These are phyloP conservation scores for Plectrocnemia conspersa DNA, from an alignment of 1,140 invertebrate genomes.

Conservation along the genomic window DNA sequence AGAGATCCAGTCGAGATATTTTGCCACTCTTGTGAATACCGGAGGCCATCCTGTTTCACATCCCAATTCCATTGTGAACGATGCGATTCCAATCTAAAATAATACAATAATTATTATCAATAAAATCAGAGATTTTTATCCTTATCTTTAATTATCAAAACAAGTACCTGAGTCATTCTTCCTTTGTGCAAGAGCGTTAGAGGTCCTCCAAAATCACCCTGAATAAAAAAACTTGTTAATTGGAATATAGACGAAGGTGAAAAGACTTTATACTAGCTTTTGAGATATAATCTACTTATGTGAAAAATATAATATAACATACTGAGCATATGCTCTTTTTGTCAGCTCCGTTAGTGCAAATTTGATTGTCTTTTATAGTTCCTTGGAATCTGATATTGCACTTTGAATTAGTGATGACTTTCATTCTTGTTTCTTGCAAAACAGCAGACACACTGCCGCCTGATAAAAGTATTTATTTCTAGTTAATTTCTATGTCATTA, in stretches of 20 bases:
- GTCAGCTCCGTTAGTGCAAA: slow-evolving; percentile 46
- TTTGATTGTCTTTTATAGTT: slow-evolving; percentile 43
- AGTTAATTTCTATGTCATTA: no score
- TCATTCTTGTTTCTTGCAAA: slow-evolving; percentile 35
- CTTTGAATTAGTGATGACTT: slow-evolving; percentile 37
- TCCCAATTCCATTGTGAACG: slow-evolving; percentile 51
- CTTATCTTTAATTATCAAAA: no score
- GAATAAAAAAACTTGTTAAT: slow-evolving; percentile 11
- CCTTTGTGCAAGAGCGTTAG: slow-evolving; percentile 37
- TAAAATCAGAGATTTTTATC: no score
- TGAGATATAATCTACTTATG: no score
- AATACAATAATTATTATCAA: no score
- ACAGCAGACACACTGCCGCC: slow-evolving; percentile 37
- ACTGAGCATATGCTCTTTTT: slow-evolving; percentile 37
- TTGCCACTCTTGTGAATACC: slow-evolving; percentile 53
- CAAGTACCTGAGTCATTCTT: slow-evolving; percentile 24
- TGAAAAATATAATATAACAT: no score
- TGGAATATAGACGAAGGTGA: no score
- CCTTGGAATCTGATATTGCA: slow-evolving; percentile 39
- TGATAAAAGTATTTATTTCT: no score
- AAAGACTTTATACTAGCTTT: no score
- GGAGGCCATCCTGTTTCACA: slow-evolving; percentile 52
- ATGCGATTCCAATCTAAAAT: slow-evolving; percentile 51
- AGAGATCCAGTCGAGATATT: slow-evolving; percentile 53
- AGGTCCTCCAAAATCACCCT: slow-evolving; percentile 51